Evolutionary conservation across 2,888 invertebrate species (phyloP), one percentile per base, ranked within the genome.

Genomic region (Mesopsocus fuscifrons): DNA sequence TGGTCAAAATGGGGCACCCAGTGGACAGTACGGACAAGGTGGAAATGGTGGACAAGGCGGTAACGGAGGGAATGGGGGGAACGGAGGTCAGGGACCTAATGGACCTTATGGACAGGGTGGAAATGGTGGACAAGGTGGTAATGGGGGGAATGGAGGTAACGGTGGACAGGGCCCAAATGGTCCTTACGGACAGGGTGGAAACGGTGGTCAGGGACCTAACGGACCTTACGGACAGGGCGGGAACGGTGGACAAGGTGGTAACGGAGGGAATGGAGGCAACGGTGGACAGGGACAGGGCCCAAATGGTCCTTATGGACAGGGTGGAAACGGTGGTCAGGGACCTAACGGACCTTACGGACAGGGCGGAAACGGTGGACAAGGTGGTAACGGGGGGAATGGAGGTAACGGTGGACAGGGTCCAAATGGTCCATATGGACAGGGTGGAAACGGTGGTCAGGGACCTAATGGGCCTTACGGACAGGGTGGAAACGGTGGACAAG

Each of bases 181-280:
- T 40, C n/a, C 23, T 16, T 20, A 38, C 9, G 42, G 42, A 3
- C 42, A 30, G 16, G 38, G 33, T 35, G 42, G 42, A 42, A 33
- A 30, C 3, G 35, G 33, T 20, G 42, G 42, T 16, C 33, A 18
- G 11, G 44, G 42, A 3, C 13, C 15, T 11, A 13, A 20, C 11
- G 40, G 43, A 2, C 20, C 41, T 20, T 22, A 43, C 21, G 43
- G 43, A 42, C 43, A 35, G 13, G 23, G 23, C 23, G 34, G 34
- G 35, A 34, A n/a, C 2, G 23, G 41, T 18, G 17, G 38, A 21
- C 26, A 41, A 3, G 32, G 33, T 11, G 17, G 38, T n/a, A 2
- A 9, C 13, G n/a, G 41, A 35, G 26, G 34, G 18, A 6, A 13
- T 6, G 34, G 34, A 6, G 34, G 34, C 8, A 6, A 34, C 8